Percentiles rank a stretch among this genome's conserved stretches.
Evolutionary conservation across 1,140 invertebrate species (phyloP).

Genomic region (Bombyx mandarina): DNA sequence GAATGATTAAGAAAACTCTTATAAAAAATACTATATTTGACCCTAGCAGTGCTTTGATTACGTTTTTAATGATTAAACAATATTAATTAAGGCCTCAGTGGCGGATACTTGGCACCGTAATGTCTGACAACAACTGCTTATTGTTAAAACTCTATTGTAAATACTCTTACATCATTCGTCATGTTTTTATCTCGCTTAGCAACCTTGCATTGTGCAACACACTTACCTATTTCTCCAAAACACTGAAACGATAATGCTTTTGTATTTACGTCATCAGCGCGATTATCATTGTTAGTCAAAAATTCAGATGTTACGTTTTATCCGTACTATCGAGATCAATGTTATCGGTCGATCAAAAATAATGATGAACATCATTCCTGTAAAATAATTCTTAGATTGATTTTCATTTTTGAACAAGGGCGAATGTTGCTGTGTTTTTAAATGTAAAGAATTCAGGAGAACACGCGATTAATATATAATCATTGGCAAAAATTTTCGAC

Average conservation of each 20-base stretch:
- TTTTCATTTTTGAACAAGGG: no score
- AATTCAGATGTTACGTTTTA: neutral
- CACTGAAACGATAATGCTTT: slow-evolving; percentile 1
- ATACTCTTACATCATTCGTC: slow-evolving; percentile 3
- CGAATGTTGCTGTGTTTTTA: no score
- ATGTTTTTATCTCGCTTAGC: slow-evolving; percentile 6
- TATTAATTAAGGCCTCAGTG: slow-evolving; percentile 4
- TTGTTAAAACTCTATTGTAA: slow-evolving; percentile 2
- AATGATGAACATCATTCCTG: no score
- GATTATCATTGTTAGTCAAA: neutral
- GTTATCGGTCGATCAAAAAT: no score
- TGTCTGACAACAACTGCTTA: slow-evolving; percentile 17
- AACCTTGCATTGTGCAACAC: slow-evolving; percentile 6
- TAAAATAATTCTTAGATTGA: no score
- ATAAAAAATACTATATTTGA: no score
- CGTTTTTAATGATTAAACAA: no score
- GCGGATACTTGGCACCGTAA: slow-evolving; percentile 13
- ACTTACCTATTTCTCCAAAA: slow-evolving; percentile 2
- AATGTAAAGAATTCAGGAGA: no score
- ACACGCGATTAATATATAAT: slow-evolving; percentile 1
- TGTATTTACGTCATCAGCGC: slow-evolving; percentile 3
- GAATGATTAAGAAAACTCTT: no score
- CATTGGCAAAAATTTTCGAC: neutral
- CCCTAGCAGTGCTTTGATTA: no score
- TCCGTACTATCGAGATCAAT: no score